These are phyloP conservation scores for Elephantulus edwardii DNA, from an alignment of 2,113 vertebrate genomes.

Conservation along the genomic window DNA sequence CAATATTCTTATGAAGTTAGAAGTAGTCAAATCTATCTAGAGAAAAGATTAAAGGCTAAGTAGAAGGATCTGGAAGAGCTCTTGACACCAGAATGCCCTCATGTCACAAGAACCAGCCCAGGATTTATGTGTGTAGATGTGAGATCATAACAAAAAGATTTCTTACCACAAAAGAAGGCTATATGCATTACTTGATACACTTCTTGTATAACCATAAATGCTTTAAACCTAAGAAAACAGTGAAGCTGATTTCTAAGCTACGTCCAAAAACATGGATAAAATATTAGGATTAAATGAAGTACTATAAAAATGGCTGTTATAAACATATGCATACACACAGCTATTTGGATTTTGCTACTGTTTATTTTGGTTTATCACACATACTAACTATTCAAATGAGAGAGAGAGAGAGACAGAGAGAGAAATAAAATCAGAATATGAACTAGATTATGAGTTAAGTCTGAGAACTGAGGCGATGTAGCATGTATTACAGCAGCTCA, in stretches of 20 bases:
- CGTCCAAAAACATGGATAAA: neutral
- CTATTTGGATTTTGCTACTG: neutral
- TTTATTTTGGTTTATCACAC: conserved; percentile 11
- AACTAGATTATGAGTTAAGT: too few relatives aligned
- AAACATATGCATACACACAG: neutral
- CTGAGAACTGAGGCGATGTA: too few relatives aligned
- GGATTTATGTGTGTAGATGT: neutral
- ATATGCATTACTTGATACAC: neutral
- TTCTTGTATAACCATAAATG: conserved; percentile 8
- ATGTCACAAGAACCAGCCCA: neutral
- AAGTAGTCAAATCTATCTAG: conserved; percentile 63
- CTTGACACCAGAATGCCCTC: neutral
- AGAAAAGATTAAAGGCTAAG: conserved; percentile 63
- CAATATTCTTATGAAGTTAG: conserved; percentile 65
- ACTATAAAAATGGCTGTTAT: neutral
- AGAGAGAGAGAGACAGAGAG: too few relatives aligned
- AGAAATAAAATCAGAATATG: too few relatives aligned
- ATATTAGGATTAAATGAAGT: neutral
- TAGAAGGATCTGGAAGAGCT: conserved; percentile 17
- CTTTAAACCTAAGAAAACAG: neutral
- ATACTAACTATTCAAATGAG: neutral
- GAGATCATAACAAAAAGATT: neutral
- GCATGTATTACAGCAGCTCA: too few relatives aligned
- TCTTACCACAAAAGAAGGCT: neutral
- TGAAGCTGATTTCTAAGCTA: neutral